Base-by-base conservation (phyloP, 2,113 vertebrate genomes). In the Sander vitreus region DNA sequence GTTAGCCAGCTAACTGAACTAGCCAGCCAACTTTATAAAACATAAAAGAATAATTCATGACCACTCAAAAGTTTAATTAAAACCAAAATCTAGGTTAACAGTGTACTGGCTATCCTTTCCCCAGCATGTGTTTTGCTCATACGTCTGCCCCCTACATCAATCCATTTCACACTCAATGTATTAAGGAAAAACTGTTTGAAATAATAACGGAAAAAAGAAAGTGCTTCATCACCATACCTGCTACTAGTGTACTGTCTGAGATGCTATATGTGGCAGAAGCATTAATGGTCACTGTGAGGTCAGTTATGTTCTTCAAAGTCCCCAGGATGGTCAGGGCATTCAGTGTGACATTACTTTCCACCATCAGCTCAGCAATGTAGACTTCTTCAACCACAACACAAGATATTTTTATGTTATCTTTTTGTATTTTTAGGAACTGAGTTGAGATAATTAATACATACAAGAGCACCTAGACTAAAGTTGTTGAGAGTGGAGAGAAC, bases 291-390 rank as follows among this genome's bases (percentile, higher is more conserved):
- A 85, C 55, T 7, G 2, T 0, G 9, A 88, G 0, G 0, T 0
- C 0, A 9, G 0, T 0, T 1, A 1, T 11, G 0, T 0, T 0
- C 1, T 13, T 69, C 16, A 93, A 58, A 45, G 65, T 21, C 21
- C 70, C 21, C 39, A 93, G 8, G 62, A 92, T 2, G 1, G 11
- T 51, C 3, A 43, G 0, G 2, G 76, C 6, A 0, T 88, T 55
- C 81, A 95, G 21, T 0, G 92, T 91, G 55, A 91, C 64, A 12
- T 95, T 95, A 12, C 89, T 91, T 64, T 93, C 91, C 66, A 95
- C 81, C 91, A 88, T 75, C 48, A 95, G 16, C 59, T 95, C 93
- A 60, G 73, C 83, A 2, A 79, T 5, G 36, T 80, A 93, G 14
- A 62, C 30, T 3, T 90, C 69, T 48, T 13, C 71, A 73, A 45